A percentile compares a stretch with the other conserved stretches of the same genome.
These are phyloP conservation scores for Taurulus bubalis DNA, from an alignment of 2,113 vertebrate genomes.

Conservation along the genomic window DNA sequence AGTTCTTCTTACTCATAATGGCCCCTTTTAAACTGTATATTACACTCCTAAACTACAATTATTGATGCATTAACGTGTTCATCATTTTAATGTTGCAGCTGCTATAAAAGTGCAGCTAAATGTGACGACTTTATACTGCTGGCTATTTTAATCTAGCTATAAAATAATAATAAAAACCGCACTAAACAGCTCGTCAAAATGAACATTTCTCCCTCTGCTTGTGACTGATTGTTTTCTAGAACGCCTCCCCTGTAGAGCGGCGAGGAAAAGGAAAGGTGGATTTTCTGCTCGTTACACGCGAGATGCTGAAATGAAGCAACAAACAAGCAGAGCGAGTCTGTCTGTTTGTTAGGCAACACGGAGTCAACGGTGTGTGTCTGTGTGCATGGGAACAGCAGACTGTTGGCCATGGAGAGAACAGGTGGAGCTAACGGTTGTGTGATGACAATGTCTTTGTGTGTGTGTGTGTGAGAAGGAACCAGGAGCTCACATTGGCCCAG, in stretches of 20 bases:
- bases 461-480: not conserved
- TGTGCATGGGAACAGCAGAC: constrained; percentile 62
- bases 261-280: not conserved
- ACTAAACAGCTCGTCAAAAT: constrained; percentile 30
- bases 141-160: too few relatives aligned
- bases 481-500: constrained; percentile 36
- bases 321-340: constrained; percentile 21
- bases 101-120: not conserved
- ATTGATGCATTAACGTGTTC: not conserved
- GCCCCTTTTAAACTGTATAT: not conserved
- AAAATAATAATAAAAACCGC: not conserved
- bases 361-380: constrained; percentile 54
- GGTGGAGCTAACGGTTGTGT: constrained; percentile 44
- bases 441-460: not conserved
- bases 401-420: constrained; percentile 45
- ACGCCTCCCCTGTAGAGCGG: too few relatives aligned
- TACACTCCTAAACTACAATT: not conserved
- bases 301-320: constrained; percentile 24
- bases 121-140: not conserved
- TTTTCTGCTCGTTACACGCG: constrained; percentile 40
- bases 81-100: not conserved
- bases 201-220: not conserved
- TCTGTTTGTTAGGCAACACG: constrained; percentile 69
- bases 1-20: not conserved
- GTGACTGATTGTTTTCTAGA: constrained; percentile 2